Base-by-base conservation (phyloP, 2,888 invertebrate species). In the Acronicta leporina region DNA sequence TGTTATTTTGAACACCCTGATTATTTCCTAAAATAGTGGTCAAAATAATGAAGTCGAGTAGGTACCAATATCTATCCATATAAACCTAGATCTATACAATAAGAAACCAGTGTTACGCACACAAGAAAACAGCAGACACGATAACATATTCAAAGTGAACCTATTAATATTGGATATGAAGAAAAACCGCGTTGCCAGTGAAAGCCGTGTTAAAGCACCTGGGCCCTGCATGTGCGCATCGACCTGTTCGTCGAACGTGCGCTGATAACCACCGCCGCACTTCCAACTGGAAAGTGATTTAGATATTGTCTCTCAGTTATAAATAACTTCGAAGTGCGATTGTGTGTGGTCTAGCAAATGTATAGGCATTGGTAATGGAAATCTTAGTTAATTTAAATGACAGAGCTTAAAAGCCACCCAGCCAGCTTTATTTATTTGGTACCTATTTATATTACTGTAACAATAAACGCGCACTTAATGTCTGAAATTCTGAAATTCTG, bases 241-340 rank as follows among this genome's bases (percentile, higher is more conserved):
- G 77, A 81, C 83, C 79, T 79, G 83, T 81, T 81, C 65, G 56
- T 44, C 51, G 45, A 70, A 80, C 83, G 53, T 35, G 46, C 81
- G 43, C 80, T 79, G 85, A 84, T 80, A 75, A 70, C 77, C 75
- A 71, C 79, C 75, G 72, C 78, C 83, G 80, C 84, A 84, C 78
- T 80, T 79, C 73, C 77, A 72, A 78, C 83, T 82, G 57, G 87
- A 86, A 87, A 87, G 85, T 85, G 81, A 86, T 85, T 86, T 83
- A 84, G 86, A 81, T 86, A 81, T 83, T 82, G 76, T 81, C 61
- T 69, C 58, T 49, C 50, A 69, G 57, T 73, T 62, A 71, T 58
- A 64, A 59, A 60, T 66, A 63, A 61, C 47, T 50, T 43, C 25
- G 35, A 49, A 41, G 27, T 54, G 27, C 44, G 42, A 48, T 46